Evolutionary conservation across 64 coral and sea anemone genomes (phyloP).

Genomic region (Pocillopora damicornis): DNA sequence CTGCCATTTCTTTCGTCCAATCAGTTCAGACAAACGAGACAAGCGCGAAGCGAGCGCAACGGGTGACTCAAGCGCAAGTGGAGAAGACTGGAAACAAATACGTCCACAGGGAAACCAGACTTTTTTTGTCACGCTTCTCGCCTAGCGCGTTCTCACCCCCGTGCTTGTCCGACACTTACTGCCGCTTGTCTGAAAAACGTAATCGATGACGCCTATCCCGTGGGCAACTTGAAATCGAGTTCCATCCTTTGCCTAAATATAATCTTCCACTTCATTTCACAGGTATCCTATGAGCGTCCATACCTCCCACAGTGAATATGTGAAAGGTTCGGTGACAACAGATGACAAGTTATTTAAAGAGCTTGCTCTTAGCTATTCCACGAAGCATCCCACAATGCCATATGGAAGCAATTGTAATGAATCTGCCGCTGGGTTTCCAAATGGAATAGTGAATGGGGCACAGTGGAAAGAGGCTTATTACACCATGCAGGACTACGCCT

Average conservation of each 20-base stretch:
- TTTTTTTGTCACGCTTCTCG: too few species aligned
- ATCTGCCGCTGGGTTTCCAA: constrained; percentile 46
- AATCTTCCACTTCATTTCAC: not conserved
- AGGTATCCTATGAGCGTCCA: constrained; percentile 81
- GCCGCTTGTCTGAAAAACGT: too few species aligned
- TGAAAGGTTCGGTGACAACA: constrained; percentile 60
- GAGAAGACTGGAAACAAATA: too few species aligned
- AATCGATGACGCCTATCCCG: too few species aligned
- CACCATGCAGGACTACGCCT: constrained; percentile 94
- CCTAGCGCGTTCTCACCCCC: too few species aligned
- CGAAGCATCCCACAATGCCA: constrained; percentile 86
- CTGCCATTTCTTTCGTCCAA: too few species aligned
- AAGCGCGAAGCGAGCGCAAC: too few species aligned
- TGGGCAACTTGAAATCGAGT: not conserved
- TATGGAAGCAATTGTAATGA: constrained; percentile 72
- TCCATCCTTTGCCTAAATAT: not conserved
- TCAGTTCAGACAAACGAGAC: too few species aligned
- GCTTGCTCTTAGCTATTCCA: constrained; percentile 64
- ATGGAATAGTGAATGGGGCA: constrained; percentile 67
- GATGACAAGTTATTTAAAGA: constrained; percentile 73
- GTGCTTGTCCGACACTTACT: too few species aligned
- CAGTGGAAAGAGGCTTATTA: constrained; percentile 67
- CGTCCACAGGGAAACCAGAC: too few species aligned
- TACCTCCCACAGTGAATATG: constrained; percentile 4
- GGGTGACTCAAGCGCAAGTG: too few species aligned